Base-by-base conservation (phyloP, 2,113 vertebrate species). In the Oreocharis arfaki region DNA sequence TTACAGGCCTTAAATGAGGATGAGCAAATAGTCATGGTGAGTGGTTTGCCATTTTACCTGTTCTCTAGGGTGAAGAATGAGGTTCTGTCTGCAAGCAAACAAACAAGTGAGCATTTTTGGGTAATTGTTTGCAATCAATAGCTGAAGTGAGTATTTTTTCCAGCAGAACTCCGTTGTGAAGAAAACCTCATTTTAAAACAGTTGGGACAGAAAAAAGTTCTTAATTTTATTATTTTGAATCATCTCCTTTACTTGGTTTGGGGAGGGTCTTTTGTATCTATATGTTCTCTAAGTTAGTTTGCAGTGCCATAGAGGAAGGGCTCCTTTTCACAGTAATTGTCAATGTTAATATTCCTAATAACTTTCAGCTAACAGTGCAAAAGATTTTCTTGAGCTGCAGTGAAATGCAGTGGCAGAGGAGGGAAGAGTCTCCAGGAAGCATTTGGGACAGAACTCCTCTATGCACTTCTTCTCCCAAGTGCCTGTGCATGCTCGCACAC, bases 401-500 rank as follows among this genome's bases (percentile, higher is more conserved):
- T 10, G 13, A 71, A 90, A 68, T 71, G 33, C 10, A 63, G 17
- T 4, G 44, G 30, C 37, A 90, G 64, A 78, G 42, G n/a, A 87
- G 32, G 46, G 47, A 75, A 28, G 37, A 56, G 19, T 13, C 22
- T 46, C 11, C 53, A 23, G 50, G 19, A 60, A 15, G 15, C 2
- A 0, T 41, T 57, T 73, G 37, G 32, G 37, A 50, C 32, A 55
- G 71, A 50, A 65, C 3, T 3, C 61, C 60, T 47, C 70, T 20
- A 3, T 0, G 2, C 9, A 20, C 1, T 4, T 13, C 23, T 49
- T 52, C 26, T 61, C n/a, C 35, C 5, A 0, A 2, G 15, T 8
- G 35, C 30, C 33, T 0, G 0, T 6, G 33, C n/a, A 20, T 0
- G 0, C 44, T 22, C 0, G 0, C 44, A 55, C 30, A 24, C 1